A percentile compares a stretch with the other conserved stretches of the same genome.
Conservation (phyloP, 2,797 vertebrate species). For the Gephyroberyx darwinii region DNA sequence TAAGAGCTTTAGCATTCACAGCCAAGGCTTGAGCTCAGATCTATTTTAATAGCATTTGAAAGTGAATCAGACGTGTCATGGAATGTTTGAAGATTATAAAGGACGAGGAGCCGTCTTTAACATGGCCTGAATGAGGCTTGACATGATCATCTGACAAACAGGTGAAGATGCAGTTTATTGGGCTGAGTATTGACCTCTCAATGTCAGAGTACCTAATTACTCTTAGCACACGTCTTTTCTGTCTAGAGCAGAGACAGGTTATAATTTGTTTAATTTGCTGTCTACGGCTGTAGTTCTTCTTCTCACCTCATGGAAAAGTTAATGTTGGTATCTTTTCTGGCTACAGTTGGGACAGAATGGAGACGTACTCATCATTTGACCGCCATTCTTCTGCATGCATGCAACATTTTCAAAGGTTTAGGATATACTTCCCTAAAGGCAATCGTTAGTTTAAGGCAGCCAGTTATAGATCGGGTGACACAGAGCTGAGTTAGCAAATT, state of each 20-base stretch:
- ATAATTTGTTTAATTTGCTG: too few species aligned
- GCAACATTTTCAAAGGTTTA: not conserved
- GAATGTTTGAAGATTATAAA: conserved; percentile 47
- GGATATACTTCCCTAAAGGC: not conserved
- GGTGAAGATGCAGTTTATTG: conserved; percentile 21
- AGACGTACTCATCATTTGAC: too few species aligned
- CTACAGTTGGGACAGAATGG: too few species aligned
- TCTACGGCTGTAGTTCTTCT: too few species aligned
- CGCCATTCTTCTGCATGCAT: not conserved
- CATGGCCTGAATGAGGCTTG: conserved; percentile 46
- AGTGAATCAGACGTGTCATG: conserved; percentile 56
- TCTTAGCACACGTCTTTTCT: too few species aligned
- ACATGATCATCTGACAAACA: conserved; percentile 1
- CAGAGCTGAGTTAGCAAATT: too few species aligned
- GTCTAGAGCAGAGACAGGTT: too few species aligned
- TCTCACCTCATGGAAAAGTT: too few species aligned
- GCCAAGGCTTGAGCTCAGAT: conserved; percentile 48
- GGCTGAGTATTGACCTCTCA: conserved; percentile 39
- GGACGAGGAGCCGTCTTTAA: conserved; percentile 33
- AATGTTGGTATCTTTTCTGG: too few species aligned
- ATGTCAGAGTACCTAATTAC: too few species aligned
- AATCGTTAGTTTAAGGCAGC: not conserved
- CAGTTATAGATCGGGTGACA: too few species aligned
- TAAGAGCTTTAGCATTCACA: conserved; percentile 58
- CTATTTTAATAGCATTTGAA: conserved; percentile 61